Percentiles rank a stretch among this genome's conserved stretches.
Conservation (phyloP, 2,888 invertebrate species). For the Trypoxylon attenuatum region DNA sequence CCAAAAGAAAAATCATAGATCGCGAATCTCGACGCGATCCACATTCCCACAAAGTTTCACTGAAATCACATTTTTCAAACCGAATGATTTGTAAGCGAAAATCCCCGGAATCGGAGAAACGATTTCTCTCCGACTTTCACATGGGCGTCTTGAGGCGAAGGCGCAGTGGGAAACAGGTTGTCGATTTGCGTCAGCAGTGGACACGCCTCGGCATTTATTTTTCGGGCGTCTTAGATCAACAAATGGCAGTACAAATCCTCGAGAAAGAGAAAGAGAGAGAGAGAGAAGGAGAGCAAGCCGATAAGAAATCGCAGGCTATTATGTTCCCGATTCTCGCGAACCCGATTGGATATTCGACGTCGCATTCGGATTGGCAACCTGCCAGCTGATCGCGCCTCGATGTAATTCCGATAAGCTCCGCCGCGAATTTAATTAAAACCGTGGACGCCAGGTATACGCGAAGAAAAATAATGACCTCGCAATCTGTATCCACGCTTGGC, state of each 20-base stretch:
- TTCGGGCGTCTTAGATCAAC: too few relatives aligned
- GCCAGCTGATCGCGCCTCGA: conserved; percentile 49
- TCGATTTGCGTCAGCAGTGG: conserved; percentile 4
- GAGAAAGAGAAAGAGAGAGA: not conserved
- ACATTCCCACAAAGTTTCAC: too few relatives aligned
- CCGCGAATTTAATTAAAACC: conserved; percentile 58
- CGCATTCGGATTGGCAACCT: conserved; percentile 33
- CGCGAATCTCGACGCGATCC: too few relatives aligned
- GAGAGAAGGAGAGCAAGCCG: conserved; percentile 13
- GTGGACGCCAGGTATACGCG: conserved; percentile 13
- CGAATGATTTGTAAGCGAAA: conserved; percentile 3
- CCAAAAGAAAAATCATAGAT: too few relatives aligned
- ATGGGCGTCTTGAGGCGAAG: conserved; percentile 1
- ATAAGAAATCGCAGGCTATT: conserved; percentile 22
- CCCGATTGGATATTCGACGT: conserved; percentile 5
- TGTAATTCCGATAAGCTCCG: conserved; percentile 43
- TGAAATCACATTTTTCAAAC: too few relatives aligned
- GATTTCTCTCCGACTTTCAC: conserved; percentile 48
- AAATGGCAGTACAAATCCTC: too few relatives aligned
- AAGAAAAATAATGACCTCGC: not conserved
- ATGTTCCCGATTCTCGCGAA: conserved; percentile 23
- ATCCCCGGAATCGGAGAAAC: conserved; percentile 27
- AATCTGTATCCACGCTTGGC: not conserved
- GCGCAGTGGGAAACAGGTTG: conserved; percentile 5
- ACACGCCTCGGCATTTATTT: not conserved